Conservation (phyloP, 1,140 invertebrate genomes). For the Antheraea pernyi region DNA sequence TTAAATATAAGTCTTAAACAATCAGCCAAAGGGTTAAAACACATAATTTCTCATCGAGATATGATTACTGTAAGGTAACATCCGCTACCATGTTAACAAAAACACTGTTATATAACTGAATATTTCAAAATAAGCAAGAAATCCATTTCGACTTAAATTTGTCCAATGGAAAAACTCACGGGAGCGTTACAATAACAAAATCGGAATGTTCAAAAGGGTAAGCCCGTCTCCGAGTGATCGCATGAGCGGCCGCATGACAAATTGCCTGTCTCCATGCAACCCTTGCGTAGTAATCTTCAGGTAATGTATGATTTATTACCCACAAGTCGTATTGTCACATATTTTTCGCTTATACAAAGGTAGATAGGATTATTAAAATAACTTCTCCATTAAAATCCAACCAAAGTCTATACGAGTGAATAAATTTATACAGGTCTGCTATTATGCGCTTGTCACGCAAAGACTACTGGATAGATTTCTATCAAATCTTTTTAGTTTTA, state of each 20-base stretch:
- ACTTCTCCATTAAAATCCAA: too few species aligned
- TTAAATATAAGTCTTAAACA: too few species aligned
- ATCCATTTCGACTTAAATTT: background rate
- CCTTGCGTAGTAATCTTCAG: slow-evolving; percentile 41
- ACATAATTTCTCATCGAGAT: too few species aligned
- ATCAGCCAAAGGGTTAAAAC: too few species aligned
- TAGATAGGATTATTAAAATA: background rate
- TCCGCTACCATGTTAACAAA: too few species aligned
- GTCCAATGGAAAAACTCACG: slow-evolving; percentile 16
- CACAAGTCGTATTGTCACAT: slow-evolving; percentile 30
- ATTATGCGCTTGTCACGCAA: too few species aligned
- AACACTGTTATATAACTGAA: background rate
- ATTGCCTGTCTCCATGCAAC: slow-evolving; percentile 60
- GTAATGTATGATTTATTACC: slow-evolving; percentile 72
- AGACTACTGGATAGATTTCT: too few species aligned
- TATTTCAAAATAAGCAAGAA: background rate
- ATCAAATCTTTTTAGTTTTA: too few species aligned
- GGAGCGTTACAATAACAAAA: slow-evolving; percentile 54
- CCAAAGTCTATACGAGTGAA: too few species aligned
- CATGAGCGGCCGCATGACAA: slow-evolving; percentile 61
- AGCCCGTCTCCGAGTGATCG: slow-evolving; percentile 44
- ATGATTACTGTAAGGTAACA: too few species aligned
- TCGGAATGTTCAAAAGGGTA: slow-evolving; percentile 32
- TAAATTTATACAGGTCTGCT: too few species aligned
- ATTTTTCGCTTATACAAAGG: slow-evolving; percentile 1